A percentile compares a stretch with the other conserved stretches of the same genome.
phyloP scores from a whole-genome alignment of 2,113 vertebrate species.

The Phylloscopus trochilus region DNA sequence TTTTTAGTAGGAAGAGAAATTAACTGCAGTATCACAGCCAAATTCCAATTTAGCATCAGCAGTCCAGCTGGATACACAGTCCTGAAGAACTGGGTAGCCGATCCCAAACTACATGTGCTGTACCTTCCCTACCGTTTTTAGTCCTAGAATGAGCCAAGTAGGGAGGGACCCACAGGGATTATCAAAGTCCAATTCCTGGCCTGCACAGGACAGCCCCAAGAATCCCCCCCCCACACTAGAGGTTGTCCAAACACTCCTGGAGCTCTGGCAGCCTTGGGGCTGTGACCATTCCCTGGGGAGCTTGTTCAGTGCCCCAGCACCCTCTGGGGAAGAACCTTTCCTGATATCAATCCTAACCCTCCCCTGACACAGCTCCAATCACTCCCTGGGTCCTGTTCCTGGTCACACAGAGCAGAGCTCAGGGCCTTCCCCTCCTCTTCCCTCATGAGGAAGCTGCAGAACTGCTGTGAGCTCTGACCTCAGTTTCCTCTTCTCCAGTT shows the following conservation, averaged over 20 bases:
- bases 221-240: rapidly evolving
- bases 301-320: rapidly evolving
- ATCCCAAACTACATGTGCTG: not conserved
- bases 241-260: rapidly evolving
- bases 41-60: not conserved
- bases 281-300: not conserved
- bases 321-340: not conserved
- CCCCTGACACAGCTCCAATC: not conserved
- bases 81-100: rapidly evolving
- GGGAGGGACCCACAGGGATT: not conserved
- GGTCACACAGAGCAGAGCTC: not conserved
- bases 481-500: not conserved
- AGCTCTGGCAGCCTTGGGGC: not conserved
- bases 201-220: not conserved
- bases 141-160: not conserved
- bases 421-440: not conserved
- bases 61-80: not conserved
- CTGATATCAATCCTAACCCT: not conserved
- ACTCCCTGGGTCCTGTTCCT: rapidly evolving
- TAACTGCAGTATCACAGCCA: not conserved
- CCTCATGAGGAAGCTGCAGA: not conserved
- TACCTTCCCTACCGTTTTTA: not conserved
- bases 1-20: not conserved
- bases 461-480: not conserved
- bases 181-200: not conserved